A percentile compares a stretch with the other conserved stretches of the same genome.
Evolutionary conservation across 2,113 vertebrate species (phyloP).

Genomic region (Loxodonta africana): DNA sequence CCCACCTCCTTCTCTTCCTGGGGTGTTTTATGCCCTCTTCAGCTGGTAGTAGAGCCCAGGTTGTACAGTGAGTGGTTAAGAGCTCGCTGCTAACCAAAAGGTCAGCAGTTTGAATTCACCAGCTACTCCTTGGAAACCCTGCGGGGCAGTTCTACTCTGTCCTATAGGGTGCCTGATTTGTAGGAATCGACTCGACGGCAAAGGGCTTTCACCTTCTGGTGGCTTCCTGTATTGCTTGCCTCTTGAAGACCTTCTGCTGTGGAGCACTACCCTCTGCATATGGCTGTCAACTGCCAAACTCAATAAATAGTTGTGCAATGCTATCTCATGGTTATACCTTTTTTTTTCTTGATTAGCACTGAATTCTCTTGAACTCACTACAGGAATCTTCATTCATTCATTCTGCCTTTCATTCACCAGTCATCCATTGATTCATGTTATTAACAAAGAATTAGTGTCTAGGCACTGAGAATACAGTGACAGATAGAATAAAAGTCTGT

Average conservation of each 20-base stretch:
- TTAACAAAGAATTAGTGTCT: background rate
- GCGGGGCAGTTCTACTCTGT: too few relatives aligned
- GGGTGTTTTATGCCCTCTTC: too few relatives aligned
- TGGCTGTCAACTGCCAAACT: background rate
- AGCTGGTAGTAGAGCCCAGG: too few relatives aligned
- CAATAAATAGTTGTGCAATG: background rate
- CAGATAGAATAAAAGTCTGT: background rate
- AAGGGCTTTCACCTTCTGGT: too few relatives aligned
- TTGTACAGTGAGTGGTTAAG: too few relatives aligned
- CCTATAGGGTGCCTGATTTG: too few relatives aligned
- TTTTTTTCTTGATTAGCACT: background rate
- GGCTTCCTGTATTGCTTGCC: too few relatives aligned
- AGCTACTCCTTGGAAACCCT: too few relatives aligned
- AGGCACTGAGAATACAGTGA: background rate
- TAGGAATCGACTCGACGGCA: too few relatives aligned
- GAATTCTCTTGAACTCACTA: background rate
- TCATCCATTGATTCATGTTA: background rate
- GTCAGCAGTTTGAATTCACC: too few relatives aligned
- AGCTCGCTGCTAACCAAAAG: too few relatives aligned
- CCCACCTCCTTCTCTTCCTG: too few relatives aligned
- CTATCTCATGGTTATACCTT: background rate
- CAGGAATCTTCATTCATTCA: background rate
- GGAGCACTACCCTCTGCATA: background rate
- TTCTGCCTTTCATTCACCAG: background rate
- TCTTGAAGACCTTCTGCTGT: background rate